Percentiles rank a stretch among this genome's conserved stretches.
Evolutionary conservation across 2,113 vertebrate species (phyloP).

Genomic region (human (Homo sapiens)): DNA sequence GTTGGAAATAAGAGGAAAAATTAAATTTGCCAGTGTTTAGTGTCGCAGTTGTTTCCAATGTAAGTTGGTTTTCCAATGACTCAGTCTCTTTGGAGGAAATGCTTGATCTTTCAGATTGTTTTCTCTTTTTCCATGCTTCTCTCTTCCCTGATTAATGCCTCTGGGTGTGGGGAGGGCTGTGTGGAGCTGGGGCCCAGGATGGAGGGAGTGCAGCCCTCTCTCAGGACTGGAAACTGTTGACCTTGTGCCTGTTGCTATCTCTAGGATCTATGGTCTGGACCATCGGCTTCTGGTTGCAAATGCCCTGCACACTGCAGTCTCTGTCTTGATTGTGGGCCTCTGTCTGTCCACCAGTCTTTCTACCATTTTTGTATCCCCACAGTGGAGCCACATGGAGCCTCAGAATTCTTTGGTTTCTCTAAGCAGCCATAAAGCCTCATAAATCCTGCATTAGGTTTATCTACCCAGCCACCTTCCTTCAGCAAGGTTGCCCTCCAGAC

Average conservation of each 20-base stretch:
- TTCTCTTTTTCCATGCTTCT: not conserved
- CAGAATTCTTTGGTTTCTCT: not conserved
- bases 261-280: not conserved
- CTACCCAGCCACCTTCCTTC: not conserved
- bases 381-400: not conserved
- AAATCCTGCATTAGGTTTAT: not conserved
- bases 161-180: not conserved
- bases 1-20: not conserved
- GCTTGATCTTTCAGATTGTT: not conserved
- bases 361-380: not conserved
- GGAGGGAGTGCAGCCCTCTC: rapidly evolving
- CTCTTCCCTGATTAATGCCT: not conserved
- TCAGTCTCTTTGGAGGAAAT: not conserved
- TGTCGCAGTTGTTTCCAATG: not conserved
- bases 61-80: not conserved
- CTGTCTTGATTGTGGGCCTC: not conserved
- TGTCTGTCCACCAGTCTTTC: not conserved
- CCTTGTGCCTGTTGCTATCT: not conserved
- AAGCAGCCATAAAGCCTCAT: too few species aligned
- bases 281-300: not conserved
- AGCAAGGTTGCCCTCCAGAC: not conserved
- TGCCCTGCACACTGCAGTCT: not conserved
- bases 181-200: not conserved
- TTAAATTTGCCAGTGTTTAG: not conserved
- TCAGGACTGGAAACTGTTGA: not conserved